phyloP scores from a whole-genome alignment of 2,888 invertebrate species.

The Cosmorhoe ocellata region DNA sequence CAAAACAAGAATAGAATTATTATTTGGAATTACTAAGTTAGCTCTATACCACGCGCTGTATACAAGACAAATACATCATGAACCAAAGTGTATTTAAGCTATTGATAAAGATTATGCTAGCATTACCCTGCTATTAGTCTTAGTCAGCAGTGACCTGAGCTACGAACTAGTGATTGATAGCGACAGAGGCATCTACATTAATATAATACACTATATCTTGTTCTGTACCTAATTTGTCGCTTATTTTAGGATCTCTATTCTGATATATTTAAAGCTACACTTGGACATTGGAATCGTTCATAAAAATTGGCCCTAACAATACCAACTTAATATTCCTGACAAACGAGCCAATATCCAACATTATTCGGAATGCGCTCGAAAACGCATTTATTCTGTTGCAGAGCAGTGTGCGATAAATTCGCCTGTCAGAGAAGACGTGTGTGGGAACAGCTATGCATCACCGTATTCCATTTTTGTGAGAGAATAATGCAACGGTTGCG shows the following conservation, averaged over 20 bases:
- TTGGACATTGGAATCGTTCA: background rate
- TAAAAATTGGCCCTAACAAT: conserved; percentile 9
- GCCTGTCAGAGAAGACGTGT: conserved; percentile 29
- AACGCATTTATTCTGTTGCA: conserved; percentile 38
- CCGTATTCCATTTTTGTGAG: conserved; percentile 11
- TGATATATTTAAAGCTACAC: too few relatives aligned
- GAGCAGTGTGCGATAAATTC: conserved; percentile 36
- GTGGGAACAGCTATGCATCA: conserved; percentile 33
- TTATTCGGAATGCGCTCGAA: conserved; percentile 33
- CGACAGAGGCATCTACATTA: background rate
- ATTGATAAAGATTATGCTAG: conserved; percentile 12
- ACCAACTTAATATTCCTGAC: conserved; percentile 21
- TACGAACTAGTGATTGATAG: conserved; percentile 1
- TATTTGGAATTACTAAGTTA: too few relatives aligned
- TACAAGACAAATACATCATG: conserved; percentile 9
- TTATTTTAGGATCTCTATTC: too few relatives aligned
- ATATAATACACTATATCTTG: background rate
- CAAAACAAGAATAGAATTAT: too few relatives aligned
- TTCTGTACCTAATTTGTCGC: too few relatives aligned
- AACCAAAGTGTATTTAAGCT: conserved; percentile 6
- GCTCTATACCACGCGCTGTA: too few relatives aligned
- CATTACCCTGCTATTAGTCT: conserved; percentile 8
- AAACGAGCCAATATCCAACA: conserved; percentile 24
- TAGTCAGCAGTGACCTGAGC: background rate
- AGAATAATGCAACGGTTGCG: conserved; percentile 12